These are phyloP conservation scores for Coregonus sp. DNA, from an alignment of 2,797 vertebrate species.

Conservation along the genomic window DNA sequence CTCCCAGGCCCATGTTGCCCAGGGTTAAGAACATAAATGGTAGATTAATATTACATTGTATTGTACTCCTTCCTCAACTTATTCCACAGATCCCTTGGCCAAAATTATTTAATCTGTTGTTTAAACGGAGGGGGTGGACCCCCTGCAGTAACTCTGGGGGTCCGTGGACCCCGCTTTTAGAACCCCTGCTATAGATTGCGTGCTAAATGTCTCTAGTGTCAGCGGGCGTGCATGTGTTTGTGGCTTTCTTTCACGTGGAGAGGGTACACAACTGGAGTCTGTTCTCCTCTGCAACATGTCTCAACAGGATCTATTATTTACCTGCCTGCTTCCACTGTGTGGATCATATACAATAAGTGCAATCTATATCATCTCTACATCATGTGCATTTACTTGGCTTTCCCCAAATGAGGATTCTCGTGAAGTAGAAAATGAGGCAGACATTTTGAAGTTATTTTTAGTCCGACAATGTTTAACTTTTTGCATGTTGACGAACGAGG, in stretches of 20 bases:
- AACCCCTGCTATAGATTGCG: no score
- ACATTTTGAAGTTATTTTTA: background rate
- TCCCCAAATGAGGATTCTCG: background rate
- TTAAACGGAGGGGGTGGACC: no score
- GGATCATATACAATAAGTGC: constrained; percentile 23
- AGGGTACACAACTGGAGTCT: constrained; percentile 41
- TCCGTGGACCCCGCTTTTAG: no score
- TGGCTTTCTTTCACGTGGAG: constrained; percentile 47
- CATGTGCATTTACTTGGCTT: constrained; percentile 9
- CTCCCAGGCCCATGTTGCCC: no score
- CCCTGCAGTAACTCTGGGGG: no score
- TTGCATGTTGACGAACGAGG: background rate
- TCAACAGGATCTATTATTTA: constrained; percentile 51
- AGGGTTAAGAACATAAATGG: no score
- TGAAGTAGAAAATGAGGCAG: constrained; percentile 3
- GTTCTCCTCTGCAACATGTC: constrained; percentile 21
- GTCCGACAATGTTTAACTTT: background rate
- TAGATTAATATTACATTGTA: no score
- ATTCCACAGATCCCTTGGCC: no score
- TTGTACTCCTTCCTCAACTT: no score
- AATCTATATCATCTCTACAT: background rate
- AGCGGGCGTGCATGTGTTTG: constrained; percentile 26
- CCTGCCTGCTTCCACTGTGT: constrained; percentile 8
- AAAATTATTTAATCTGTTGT: no score
- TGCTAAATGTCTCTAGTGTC: no score